Conservation (phyloP, 2,888 invertebrate genomes). For the Orthosia cruda region DNA sequence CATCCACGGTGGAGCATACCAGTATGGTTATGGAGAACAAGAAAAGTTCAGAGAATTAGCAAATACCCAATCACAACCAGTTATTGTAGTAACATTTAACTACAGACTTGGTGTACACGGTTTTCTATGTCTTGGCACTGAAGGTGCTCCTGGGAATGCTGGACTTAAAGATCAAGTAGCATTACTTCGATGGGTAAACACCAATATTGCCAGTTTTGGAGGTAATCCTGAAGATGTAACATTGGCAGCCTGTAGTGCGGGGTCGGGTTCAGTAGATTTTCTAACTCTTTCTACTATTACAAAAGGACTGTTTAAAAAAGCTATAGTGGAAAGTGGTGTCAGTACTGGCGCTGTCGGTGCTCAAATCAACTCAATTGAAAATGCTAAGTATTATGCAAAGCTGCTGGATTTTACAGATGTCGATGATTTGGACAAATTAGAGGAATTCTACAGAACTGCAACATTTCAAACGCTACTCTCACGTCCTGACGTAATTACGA, state of each 20-base stretch:
- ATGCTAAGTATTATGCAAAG: constrained; percentile 77
- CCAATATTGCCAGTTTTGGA: constrained; percentile 80
- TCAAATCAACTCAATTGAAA: constrained; percentile 78
- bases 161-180: constrained; percentile 85
- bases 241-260: constrained; percentile 80
- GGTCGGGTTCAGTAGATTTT: constrained; percentile 78
- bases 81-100: constrained; percentile 79
- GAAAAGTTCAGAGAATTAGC: constrained; percentile 72
- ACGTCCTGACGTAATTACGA: constrained; percentile 17
- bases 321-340: constrained; percentile 79
- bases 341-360: constrained; percentile 70
- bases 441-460: constrained; percentile 78
- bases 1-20: constrained; percentile 86
- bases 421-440: constrained; percentile 74
- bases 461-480: constrained; percentile 69
- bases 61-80: constrained; percentile 61
- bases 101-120: constrained; percentile 80
- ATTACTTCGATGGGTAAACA: constrained; percentile 78
- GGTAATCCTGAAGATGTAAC: constrained; percentile 84
- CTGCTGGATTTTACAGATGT: constrained; percentile 71
- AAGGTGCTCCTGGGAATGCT: constrained; percentile 82
- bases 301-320: constrained; percentile 79
- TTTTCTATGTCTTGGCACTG: constrained; percentile 82
- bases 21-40: constrained; percentile 76
- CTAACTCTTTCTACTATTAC: constrained; percentile 77